These are phyloP conservation scores for Peromyscus leucopus DNA, from an alignment of 2,113 vertebrate species.

Conservation along the genomic window DNA sequence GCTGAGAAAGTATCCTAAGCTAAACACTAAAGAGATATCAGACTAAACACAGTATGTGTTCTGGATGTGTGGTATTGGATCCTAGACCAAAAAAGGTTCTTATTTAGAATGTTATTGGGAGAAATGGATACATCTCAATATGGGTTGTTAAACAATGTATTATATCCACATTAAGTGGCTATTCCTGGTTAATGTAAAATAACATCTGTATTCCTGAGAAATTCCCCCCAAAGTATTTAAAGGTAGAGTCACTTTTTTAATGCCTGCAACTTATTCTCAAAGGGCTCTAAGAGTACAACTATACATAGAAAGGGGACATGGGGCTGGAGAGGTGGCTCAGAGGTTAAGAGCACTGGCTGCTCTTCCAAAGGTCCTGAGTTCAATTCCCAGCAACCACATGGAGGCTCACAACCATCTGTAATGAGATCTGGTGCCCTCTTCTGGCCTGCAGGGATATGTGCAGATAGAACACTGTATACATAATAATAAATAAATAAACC, in stretches of 20 bases:
- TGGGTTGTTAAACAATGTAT: background rate
- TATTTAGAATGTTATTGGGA: slow-evolving; percentile 4
- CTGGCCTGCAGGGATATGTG: too few relatives aligned
- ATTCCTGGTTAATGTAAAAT: slow-evolving; percentile 24
- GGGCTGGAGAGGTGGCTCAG: too few relatives aligned
- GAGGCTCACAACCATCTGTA: too few relatives aligned
- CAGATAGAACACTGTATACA: too few relatives aligned
- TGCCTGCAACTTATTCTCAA: slow-evolving; percentile 16
- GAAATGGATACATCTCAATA: background rate
- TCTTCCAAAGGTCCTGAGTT: too few relatives aligned
- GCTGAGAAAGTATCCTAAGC: background rate
- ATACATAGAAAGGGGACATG: background rate
- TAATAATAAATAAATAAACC: too few relatives aligned
- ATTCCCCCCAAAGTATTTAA: slow-evolving; percentile 33
- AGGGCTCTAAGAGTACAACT: background rate
- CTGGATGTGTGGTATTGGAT: background rate
- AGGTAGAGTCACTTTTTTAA: background rate
- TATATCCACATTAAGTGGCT: background rate
- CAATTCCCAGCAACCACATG: too few relatives aligned
- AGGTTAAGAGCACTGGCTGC: too few relatives aligned
- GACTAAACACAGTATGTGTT: background rate
- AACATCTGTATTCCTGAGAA: slow-evolving; percentile 30
- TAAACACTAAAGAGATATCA: background rate
- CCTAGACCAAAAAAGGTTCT: background rate
- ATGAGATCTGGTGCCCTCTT: too few relatives aligned